These are phyloP conservation scores for Calliopum simillimum DNA, from an alignment of 2,888 invertebrate genomes.

Conservation along the genomic window DNA sequence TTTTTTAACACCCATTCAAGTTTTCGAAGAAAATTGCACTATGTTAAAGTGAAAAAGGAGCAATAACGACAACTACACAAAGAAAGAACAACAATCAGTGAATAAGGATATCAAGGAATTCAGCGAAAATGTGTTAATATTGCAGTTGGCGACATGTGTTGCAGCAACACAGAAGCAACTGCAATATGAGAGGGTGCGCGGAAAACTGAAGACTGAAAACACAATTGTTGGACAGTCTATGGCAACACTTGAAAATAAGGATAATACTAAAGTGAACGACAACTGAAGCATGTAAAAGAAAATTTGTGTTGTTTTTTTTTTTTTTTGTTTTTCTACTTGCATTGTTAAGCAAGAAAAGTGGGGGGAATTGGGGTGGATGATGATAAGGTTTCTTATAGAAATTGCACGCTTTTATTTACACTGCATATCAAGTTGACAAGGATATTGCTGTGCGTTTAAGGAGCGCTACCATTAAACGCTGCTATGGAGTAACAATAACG, in stretches of 20 bases:
- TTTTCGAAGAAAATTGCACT: background rate
- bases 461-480: too few relatives aligned
- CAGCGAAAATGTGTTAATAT: slow-evolving; percentile 34
- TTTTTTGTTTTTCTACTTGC: too few relatives aligned
- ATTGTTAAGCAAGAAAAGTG: too few relatives aligned
- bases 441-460: too few relatives aligned
- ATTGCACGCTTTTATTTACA: too few relatives aligned
- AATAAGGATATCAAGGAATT: slow-evolving; percentile 15
- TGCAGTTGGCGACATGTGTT: slow-evolving; percentile 19
- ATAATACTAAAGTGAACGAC: slow-evolving; percentile 10
- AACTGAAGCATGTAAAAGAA: background rate
- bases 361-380: too few relatives aligned
- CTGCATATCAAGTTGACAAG: too few relatives aligned
- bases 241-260: slow-evolving; percentile 16
- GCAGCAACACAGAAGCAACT: slow-evolving; percentile 5
- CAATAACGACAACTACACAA: background rate
- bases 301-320: too few relatives aligned
- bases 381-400: too few relatives aligned
- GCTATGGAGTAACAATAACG: background rate
- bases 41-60: background rate
- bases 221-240: slow-evolving; percentile 10
- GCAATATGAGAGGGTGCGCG: background rate
- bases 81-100: background rate
- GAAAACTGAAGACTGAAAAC: too few relatives aligned
- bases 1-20: slow-evolving; percentile 8